Base-by-base conservation (phyloP, 2,113 vertebrate genomes). In the Coracopsis vasa region DNA sequence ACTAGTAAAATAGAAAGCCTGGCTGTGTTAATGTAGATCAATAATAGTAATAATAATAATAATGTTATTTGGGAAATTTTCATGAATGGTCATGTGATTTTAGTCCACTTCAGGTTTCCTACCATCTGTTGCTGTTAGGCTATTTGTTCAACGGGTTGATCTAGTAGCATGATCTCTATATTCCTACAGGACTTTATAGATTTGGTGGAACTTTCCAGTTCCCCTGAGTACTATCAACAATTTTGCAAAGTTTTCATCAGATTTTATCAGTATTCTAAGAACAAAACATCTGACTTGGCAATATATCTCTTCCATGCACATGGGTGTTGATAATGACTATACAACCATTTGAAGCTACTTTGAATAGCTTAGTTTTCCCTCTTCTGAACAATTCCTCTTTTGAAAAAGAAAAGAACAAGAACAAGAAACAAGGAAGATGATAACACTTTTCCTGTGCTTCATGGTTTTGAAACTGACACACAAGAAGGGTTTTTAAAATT, bases 401-500 rank as follows among this genome's bases (percentile, higher is more conserved):
- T 80, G 67, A 90, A 65, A 75, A 70, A 60, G 28, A 83, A 84
- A 86, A 75, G 31, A 94, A 65, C 20, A 35, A 91, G 71, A 80
- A 27, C 41, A 47, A 88, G 60, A 94, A 95, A 88, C 35, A 95
- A 92, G 53, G 33, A 95, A 62, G 62, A 73, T 82, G 31, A 74
- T 88, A 86, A 86, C 44, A 83, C 7, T 90, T 70, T n/a, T 88
- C 78, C 54, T 67, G 16, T 82, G 33, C 19, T 90, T 90, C 67
- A 60, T 85, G 37, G 33, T 50, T 96, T 95, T 90, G 28, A 93
- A 93, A 92, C 9, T 88, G 77, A 73, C 48, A 88, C 14, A 62
- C 53, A 42, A 97, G 93, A 95, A 90, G 80, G 24, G 7, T 44
- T 94, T 93, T 93, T 67, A 60, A 88, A 92, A 95, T 86, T 79